phyloP scores from a whole-genome alignment of 1,140 invertebrate species.

The Cydia amplana region DNA sequence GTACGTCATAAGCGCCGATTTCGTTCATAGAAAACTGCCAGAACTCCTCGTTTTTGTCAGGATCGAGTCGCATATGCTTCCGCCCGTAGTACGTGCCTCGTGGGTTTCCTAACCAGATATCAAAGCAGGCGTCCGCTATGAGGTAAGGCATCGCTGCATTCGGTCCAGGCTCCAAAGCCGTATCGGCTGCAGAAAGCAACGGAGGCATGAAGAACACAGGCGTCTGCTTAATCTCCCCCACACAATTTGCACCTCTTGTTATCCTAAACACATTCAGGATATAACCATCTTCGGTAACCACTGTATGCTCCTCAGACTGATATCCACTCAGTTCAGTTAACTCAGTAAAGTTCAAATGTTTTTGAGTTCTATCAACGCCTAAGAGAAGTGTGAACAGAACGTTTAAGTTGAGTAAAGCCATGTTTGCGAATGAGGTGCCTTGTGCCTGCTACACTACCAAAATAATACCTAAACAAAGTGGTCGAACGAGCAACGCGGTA shows the following conservation, averaged over 20 bases:
- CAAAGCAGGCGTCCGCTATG: constrained; percentile 85
- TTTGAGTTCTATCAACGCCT: neutral
- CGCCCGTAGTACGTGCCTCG: constrained; percentile 82
- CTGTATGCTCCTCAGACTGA: neutral
- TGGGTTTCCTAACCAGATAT: constrained; percentile 86
- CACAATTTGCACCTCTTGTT: neutral
- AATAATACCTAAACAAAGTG: too few relatives aligned
- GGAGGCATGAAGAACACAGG: constrained; percentile 26
- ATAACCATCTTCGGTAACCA: constrained; percentile 20
- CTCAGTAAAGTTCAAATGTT: constrained; percentile 6
- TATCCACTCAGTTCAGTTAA: neutral
- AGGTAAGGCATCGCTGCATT: constrained; percentile 81
- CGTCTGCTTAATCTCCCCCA: neutral
- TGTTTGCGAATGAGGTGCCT: too few relatives aligned
- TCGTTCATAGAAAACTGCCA: constrained; percentile 81
- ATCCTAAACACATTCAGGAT: constrained; percentile 1
- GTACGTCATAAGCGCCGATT: constrained; percentile 85
- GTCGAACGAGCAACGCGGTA: too few relatives aligned
- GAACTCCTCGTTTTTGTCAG: constrained; percentile 70
- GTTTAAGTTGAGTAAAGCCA: too few relatives aligned
- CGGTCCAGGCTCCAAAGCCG: constrained; percentile 76
- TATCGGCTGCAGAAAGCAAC: neutral
- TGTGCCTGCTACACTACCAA: too few relatives aligned
- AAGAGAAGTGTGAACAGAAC: too few relatives aligned
- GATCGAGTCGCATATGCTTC: constrained; percentile 75